These are phyloP conservation scores for Heterotilapia buettikoferi DNA, from an alignment of 2,113 vertebrate species.

Conservation along the genomic window DNA sequence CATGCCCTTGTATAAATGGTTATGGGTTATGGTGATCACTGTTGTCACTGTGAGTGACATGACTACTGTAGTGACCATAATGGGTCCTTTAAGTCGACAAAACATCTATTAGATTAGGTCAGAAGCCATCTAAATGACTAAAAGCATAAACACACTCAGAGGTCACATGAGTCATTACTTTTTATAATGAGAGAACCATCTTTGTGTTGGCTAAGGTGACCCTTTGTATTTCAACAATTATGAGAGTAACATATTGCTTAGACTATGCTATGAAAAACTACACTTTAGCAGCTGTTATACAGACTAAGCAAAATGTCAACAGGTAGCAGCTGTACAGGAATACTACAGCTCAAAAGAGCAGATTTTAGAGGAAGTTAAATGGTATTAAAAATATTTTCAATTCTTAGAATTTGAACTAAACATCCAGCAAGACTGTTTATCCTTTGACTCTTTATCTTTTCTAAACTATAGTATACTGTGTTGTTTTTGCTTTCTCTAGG, in stretches of 20 bases:
- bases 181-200: background rate
- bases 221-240: background rate
- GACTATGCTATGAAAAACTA: background rate
- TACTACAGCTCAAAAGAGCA: background rate
- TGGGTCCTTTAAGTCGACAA: background rate
- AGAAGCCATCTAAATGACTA: background rate
- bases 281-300: background rate
- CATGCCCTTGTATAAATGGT: background rate
- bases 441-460: background rate
- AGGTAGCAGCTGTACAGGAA: background rate
- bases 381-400: background rate
- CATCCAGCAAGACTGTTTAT: background rate
- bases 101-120: background rate
- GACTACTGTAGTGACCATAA: background rate
- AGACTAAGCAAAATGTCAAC: background rate
- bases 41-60: background rate
- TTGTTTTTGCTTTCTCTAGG: conserved; percentile 22
- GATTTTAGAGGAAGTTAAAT: background rate
- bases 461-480: background rate
- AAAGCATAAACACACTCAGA: background rate
- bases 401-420: background rate
- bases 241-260: background rate
- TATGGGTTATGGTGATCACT: background rate
- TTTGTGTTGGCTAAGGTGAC: background rate
- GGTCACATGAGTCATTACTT: background rate